Percentiles rank a stretch among this genome's conserved stretches.
Conservation (phyloP, 1,140 invertebrate species). For the Macrobrachium rosenbergii region DNA sequence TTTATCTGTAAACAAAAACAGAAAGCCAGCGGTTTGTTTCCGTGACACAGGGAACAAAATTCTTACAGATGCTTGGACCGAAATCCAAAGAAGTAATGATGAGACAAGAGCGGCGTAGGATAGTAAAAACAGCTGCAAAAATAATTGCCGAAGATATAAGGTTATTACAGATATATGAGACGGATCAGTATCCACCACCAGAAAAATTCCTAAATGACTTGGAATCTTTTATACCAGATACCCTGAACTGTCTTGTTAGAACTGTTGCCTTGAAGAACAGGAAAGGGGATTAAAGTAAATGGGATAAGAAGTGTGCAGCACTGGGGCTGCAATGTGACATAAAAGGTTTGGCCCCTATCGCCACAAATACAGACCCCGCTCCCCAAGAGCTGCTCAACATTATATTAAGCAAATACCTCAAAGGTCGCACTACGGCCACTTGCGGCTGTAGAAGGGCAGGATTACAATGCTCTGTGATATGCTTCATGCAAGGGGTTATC, state of each 20-base stretch:
- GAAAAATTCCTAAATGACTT: too few species aligned
- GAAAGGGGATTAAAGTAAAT: neutral
- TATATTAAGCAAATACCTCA: conserved; percentile 39
- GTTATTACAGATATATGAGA: neutral
- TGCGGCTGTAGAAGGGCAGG: conserved; percentile 39
- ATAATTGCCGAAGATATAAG: conserved; percentile 28
- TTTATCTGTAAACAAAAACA: too few species aligned
- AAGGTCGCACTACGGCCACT: conserved; percentile 29
- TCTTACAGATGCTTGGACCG: conserved; percentile 30
- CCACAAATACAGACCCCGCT: conserved; percentile 34
- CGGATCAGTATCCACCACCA: neutral
- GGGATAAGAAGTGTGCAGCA: conserved; percentile 21
- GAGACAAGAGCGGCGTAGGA: conserved; percentile 29
- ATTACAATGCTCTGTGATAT: conserved; percentile 45
- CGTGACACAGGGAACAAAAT: too few species aligned
- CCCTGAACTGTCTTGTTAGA: neutral
- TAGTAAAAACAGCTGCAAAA: conserved; percentile 34
- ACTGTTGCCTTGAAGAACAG: neutral
- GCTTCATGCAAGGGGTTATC: conserved; percentile 43
- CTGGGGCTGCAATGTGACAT: conserved; percentile 32
- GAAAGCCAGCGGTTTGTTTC: too few species aligned
- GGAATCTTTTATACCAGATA: neutral
- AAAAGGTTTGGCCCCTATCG: conserved; percentile 38
- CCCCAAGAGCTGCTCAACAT: conserved; percentile 23
- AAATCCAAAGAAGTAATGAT: conserved; percentile 27